Percentiles rank a stretch among this genome's conserved stretches.
Evolutionary conservation across 2,113 vertebrate species (phyloP).

Genomic region (Eulemur rufifrons): DNA sequence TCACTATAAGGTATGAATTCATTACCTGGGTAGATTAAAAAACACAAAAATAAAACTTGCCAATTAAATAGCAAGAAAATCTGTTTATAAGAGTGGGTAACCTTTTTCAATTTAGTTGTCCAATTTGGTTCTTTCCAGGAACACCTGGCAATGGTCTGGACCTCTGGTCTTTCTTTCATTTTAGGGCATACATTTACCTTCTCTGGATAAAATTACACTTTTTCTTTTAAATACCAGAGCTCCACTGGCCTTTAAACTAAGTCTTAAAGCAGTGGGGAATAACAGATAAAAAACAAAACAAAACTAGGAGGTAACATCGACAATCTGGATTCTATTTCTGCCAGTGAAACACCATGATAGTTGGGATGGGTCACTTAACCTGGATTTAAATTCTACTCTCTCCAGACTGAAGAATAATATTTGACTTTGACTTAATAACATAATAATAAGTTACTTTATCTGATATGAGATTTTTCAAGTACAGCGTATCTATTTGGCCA

Average conservation of each 20-base stretch:
- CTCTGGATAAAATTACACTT: conserved; percentile 78
- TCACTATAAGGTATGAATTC: conserved; percentile 55
- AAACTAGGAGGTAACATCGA: conserved; percentile 51
- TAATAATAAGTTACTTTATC: conserved; percentile 29
- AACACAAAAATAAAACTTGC: conserved; percentile 47
- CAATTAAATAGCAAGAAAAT: conserved; percentile 71
- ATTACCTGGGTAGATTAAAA: conserved; percentile 50
- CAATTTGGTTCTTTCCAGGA: conserved; percentile 67
- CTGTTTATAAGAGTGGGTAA: conserved; percentile 65
- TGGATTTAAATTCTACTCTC: conserved; percentile 40
- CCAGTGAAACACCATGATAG: conserved; percentile 49
- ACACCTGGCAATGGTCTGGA: conserved; percentile 68
- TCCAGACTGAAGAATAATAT: conserved; percentile 36
- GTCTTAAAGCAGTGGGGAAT: conserved; percentile 76
- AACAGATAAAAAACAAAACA: conserved; percentile 62
- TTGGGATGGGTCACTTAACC: conserved; percentile 41
- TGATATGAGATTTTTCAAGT: background rate
- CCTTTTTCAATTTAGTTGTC: conserved; percentile 73
- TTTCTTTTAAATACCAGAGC: conserved; percentile 75
- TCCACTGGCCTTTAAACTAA: conserved; percentile 72
- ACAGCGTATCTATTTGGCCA: background rate
- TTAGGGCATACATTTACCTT: conserved; percentile 67
- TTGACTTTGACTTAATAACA: conserved; percentile 22
- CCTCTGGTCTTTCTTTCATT: conserved; percentile 71
- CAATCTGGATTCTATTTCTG: conserved; percentile 73